A percentile compares a stretch with the other conserved stretches of the same genome.
Evolutionary conservation across 2,113 vertebrate species (phyloP).

Genomic region (Engraulis encrasicolus): DNA sequence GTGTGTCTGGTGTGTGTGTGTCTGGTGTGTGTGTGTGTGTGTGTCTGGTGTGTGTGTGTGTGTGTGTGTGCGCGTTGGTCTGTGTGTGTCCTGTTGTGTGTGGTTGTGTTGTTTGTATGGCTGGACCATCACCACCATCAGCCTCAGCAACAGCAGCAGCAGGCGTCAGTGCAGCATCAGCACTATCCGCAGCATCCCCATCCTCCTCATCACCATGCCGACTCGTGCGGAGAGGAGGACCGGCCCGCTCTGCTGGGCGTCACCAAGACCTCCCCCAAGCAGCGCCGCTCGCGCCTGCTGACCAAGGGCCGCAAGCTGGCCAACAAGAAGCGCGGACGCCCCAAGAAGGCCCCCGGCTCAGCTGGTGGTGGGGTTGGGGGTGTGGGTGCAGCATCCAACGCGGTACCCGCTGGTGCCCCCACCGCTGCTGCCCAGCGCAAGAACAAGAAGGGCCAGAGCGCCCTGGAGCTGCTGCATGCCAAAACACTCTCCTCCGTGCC

Average conservation of each 20-base stretch:
- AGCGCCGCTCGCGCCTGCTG: conserved; percentile 84
- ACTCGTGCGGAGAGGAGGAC: conserved; percentile 92
- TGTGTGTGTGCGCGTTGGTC: not conserved
- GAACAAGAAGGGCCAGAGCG: conserved; percentile 88
- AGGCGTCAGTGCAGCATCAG: conserved; percentile 56
- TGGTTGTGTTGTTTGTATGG: no score
- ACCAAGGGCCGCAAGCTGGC: conserved; percentile 91
- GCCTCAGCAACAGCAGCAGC: not conserved
- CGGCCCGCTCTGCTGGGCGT: conserved; percentile 72
- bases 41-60: not conserved
- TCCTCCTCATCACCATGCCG: no score
- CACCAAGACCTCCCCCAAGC: conserved; percentile 87
- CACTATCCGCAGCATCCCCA: no score
- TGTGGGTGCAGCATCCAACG: not conserved
- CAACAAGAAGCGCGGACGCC: conserved; percentile 91
- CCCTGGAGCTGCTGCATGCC: conserved; percentile 89
- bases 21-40: not conserved
- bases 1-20: not conserved
- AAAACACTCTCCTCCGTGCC: conserved; percentile 89
- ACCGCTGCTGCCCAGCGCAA: conserved; percentile 78
- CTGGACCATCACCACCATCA: not conserved
- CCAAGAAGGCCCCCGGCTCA: conserved; percentile 86
- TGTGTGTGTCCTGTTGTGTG: no score
- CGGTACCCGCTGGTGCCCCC: not conserved
- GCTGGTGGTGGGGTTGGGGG: conserved; percentile 27